Evolutionary conservation across 1,140 invertebrate species (phyloP), one percentile per base, ranked within the genome.

Genomic region (Marisa cornuarietis): DNA sequence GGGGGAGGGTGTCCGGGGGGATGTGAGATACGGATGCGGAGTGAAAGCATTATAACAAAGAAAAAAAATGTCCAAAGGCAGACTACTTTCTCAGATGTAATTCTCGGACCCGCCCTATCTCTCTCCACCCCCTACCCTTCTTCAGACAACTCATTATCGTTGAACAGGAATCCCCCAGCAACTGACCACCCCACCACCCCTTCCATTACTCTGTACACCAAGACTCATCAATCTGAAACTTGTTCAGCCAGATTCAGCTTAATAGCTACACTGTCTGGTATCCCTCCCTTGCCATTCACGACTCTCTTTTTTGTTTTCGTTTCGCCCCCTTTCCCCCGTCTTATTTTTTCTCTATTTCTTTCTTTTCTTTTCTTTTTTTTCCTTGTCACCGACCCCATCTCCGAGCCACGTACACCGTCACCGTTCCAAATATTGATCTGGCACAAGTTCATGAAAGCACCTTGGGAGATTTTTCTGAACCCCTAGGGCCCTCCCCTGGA

Each of bases 311-410:
- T 42, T 68, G 13, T 68, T 42, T 68, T 42, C 66, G 5, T 24
- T 24, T 22, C 11, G 13, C 66, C n/a, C 66, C 66, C 66, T 10
- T 22, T 14, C 31, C 66, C 11, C 10, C 9, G 14, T 68, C 13
- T 75, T 52, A 24, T 58, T 75, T 2, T 75, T 26, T 75, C 51
- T 61, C 73, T 74, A 16, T 54, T 74, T 54, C 52, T 26, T 74
- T 54, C 54, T 54, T 74, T 16, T 58, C 26, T 74, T 74, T n/a
- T 62, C 58, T 54, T 14, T 9, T 42, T 68, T 22, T 68, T 68
- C 11, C 22, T 68, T 22, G 11, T 42, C 31, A 16, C 22, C 31
- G 10, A 16, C 13, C 22, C 31, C 66, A 8, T 22, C 31, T 58
- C 16, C 54, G 54, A 58, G 16, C 54, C 54, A 42, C 54, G 54